A percentile compares a stretch with the other conserved stretches of the same genome.
Conservation (phyloP, 2,888 invertebrate species). For the Thecocarcelia acutangulata region DNA sequence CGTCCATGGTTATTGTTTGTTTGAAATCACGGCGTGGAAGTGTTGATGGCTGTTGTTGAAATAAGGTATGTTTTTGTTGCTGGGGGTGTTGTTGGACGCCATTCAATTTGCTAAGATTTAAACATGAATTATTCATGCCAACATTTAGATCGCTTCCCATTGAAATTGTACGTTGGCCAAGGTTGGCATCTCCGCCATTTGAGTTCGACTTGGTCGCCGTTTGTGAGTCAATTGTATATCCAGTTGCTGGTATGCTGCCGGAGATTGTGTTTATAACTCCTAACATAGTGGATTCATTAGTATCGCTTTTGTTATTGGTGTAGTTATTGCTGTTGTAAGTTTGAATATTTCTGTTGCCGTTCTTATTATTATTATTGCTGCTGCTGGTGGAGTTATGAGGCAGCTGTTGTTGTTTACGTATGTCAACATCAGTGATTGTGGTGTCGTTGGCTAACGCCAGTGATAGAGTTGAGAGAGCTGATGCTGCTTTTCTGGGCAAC, state of each 20-base stretch:
- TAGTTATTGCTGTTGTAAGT: constrained; percentile 38
- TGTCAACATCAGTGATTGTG: constrained; percentile 59
- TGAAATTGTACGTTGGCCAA: constrained; percentile 64
- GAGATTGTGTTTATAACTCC: constrained; percentile 79
- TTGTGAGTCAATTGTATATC: constrained; percentile 61
- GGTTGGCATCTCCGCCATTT: constrained; percentile 4
- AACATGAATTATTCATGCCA: constrained; percentile 72
- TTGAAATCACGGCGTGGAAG: constrained; percentile 61
- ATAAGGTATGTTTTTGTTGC: constrained; percentile 40
- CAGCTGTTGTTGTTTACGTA: constrained; percentile 52
- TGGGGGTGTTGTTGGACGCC: constrained; percentile 64
- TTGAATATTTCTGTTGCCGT: constrained; percentile 29
- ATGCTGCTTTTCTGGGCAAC: constrained; percentile 72
- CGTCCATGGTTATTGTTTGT: constrained; percentile 43
- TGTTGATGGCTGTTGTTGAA: constrained; percentile 44
- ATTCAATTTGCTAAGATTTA: constrained; percentile 73
- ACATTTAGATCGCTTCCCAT: constrained; percentile 75
- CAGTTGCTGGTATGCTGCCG: constrained; percentile 76
- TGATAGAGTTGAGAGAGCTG: constrained; percentile 38
- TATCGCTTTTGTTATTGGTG: constrained; percentile 42
- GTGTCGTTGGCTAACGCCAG: constrained; percentile 24
- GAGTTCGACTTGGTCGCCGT: constrained; percentile 22
- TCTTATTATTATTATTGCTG: constrained; percentile 47
- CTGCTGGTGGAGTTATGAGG: constrained; percentile 14
- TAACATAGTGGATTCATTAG: constrained; percentile 54